These are phyloP conservation scores for Dryobates pubescens DNA, from an alignment of 2,797 vertebrate genomes.

Conservation along the genomic window DNA sequence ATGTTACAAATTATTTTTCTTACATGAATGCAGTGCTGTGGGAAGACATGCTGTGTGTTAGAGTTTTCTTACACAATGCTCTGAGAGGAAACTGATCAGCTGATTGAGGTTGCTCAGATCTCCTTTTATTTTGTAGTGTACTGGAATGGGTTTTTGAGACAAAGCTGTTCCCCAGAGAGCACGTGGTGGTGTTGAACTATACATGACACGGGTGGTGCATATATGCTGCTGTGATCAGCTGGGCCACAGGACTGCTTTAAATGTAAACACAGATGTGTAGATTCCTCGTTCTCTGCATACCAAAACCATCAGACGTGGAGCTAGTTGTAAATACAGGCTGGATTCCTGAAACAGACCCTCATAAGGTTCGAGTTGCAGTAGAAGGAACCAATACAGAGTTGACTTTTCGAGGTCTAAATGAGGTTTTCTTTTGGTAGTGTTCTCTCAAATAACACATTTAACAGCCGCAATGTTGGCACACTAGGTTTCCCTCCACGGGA, in stretches of 20 bases:
- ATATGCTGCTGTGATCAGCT: not conserved
- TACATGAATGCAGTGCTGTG: not conserved
- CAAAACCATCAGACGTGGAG: not conserved
- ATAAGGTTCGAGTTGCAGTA: not conserved
- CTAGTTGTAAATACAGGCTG: not conserved
- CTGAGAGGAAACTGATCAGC: not conserved
- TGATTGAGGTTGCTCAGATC: not conserved
- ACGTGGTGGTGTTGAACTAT: accelerated
- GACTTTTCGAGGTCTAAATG: no score
- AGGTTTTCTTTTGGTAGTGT: accelerated
- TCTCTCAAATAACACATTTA: accelerated
- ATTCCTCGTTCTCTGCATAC: not conserved
- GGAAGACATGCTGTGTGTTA: not conserved
- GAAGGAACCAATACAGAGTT: no score
- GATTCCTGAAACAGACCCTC: not conserved
- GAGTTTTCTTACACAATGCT: not conserved
- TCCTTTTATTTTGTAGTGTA: not conserved
- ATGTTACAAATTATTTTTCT: not conserved
- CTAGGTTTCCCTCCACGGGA: accelerated
- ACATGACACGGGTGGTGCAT: accelerated
- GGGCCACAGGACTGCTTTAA: not conserved
- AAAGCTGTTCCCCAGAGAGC: not conserved
- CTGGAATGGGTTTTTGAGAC: not conserved
- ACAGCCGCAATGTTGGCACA: accelerated
- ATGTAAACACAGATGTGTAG: not conserved